Evolutionary conservation across 2,888 invertebrate genomes (phyloP).

Genomic region (Gisinianus flammeolus): DNA sequence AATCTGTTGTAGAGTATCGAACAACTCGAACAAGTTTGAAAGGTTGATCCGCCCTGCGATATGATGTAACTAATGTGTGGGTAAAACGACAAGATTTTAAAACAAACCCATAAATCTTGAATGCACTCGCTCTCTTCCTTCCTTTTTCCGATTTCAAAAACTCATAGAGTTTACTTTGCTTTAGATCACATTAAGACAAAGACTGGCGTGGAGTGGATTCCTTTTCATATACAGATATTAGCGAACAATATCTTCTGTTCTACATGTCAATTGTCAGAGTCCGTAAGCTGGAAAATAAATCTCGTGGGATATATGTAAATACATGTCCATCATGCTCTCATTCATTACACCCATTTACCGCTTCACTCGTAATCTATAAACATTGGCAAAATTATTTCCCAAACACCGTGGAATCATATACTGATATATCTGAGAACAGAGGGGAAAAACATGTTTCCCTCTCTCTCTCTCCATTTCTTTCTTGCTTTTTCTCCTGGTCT

Average conservation of each 20-base stretch:
- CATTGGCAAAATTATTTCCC: conserved; percentile 5
- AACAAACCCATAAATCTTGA: conserved; percentile 41
- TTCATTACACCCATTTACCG: conserved; percentile 12
- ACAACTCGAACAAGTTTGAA: conserved; percentile 33
- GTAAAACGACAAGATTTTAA: conserved; percentile 39
- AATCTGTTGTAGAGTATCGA: conserved; percentile 38
- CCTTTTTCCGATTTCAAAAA: conserved; percentile 3
- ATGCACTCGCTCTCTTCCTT: conserved; percentile 28
- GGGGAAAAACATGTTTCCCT: neutral
- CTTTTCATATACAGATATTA: neutral
- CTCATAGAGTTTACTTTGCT: no score
- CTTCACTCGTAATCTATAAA: conserved; percentile 10
- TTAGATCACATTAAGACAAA: neutral
- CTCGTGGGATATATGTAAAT: neutral
- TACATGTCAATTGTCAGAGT: neutral
- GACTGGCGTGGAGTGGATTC: neutral
- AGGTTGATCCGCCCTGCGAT: conserved; percentile 41
- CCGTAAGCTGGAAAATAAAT: neutral
- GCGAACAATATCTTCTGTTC: neutral
- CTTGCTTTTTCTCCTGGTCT: neutral
- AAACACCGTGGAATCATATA: neutral
- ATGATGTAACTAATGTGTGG: conserved; percentile 36
- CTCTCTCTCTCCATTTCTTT: neutral
- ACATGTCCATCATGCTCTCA: neutral
- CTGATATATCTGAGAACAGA: neutral